Evolutionary conservation across 2,888 invertebrate genomes (phyloP), one percentile per base, ranked within the genome.

Genomic region (Hesperia comma): DNA sequence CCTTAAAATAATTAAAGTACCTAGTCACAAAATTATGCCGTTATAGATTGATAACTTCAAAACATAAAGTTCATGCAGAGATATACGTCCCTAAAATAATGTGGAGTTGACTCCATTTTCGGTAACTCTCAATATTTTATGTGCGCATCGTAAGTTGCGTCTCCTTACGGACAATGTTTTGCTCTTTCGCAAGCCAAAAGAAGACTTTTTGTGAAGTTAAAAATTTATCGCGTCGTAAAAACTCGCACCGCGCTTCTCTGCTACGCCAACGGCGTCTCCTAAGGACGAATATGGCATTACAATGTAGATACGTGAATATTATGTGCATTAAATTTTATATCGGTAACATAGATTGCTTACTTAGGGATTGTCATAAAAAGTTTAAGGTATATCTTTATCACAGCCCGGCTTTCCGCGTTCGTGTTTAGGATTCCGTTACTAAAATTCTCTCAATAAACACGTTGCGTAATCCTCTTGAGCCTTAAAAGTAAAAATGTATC

Each of bases 221-320:
- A 90, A 89, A 89, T 91, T 89, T 90, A 90, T 86, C 75, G 80
- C 79, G 76, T 86, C 89, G 81, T 90, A 91, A 90, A 91, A 90
- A 84, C 76, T 82, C 83, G 77, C 80, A 78, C 80, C 77, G 75
- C 79, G 79, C 56, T 63, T 86, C 85, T 84, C 85, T 84, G 81
- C 81, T 72, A 77, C 79, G 80, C 78, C 77, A 75, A 75, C 79
- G 78, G 79, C 77, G 77, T 71, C 78, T 77, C 77, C 74, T 74
- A 77, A 76, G 78, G 81, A 80, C 79, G 81, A 83, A 84, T 83
- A 84, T 85, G 83, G 83, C 76, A 78, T 81, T 81, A 84, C 83
- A 80, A 78, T 79, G 86, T 84, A 81, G 77, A 75, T 75, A 77
- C 71, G 70, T 74, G 75, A 77, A 76, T 76, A 77, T 74, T 75